phyloP scores from a whole-genome alignment of 2,113 vertebrate genomes.

The Sclerurus mexicanus region DNA sequence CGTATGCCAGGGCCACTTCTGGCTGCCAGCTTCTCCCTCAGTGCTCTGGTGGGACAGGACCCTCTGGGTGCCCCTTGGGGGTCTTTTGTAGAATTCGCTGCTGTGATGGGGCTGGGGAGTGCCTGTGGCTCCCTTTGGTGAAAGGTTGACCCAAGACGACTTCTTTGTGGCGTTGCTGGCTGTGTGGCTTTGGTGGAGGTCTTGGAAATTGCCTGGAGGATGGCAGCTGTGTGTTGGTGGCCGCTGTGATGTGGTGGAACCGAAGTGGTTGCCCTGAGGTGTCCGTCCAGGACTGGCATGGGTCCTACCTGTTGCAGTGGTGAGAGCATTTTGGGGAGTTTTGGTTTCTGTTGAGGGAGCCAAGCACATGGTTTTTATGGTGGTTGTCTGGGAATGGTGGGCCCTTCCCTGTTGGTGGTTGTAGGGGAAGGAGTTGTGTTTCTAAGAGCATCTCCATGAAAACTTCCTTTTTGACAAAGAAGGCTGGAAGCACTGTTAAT shows the following conservation, averaged over 20 bases:
- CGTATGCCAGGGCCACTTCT: background rate
- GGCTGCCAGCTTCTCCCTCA: background rate
- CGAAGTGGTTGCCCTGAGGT: background rate
- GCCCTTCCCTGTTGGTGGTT: background rate
- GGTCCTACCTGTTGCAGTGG: background rate
- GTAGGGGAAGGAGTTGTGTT: background rate
- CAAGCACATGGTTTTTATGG: background rate
- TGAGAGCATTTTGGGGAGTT: background rate
- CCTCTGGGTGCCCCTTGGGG: background rate
- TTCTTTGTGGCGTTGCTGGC: accelerated
- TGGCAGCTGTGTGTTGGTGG: accelerated
- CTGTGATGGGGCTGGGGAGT: background rate
- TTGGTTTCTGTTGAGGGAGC: background rate
- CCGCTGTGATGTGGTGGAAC: accelerated
- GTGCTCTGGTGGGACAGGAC: background rate
- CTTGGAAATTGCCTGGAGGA: accelerated
- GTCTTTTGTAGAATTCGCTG: background rate
- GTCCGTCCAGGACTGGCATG: background rate
- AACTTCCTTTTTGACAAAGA: background rate
- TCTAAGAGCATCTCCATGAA: background rate
- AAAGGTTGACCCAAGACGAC: background rate
- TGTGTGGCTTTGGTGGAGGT: background rate
- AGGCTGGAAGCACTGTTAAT: background rate
- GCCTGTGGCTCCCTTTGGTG: background rate
- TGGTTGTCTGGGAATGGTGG: background rate